phyloP scores from a whole-genome alignment of 2,113 vertebrate genomes.

The Tiliqua scincoides region DNA sequence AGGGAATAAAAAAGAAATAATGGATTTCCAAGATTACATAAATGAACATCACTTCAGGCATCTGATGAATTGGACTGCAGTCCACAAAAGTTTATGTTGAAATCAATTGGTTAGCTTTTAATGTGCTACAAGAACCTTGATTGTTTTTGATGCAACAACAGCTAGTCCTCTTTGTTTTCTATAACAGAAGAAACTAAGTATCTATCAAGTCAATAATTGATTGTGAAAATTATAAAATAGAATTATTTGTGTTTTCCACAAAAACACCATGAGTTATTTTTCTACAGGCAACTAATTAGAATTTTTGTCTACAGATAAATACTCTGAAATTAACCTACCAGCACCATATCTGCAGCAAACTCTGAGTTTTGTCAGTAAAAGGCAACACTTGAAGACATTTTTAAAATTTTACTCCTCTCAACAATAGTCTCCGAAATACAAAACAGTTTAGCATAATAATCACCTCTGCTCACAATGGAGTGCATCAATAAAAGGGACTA shows the following conservation, averaged over 20 bases:
- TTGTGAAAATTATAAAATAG: neutral
- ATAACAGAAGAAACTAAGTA: neutral
- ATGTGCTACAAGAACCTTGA: too few relatives aligned
- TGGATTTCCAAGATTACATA: neutral
- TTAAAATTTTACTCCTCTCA: too few relatives aligned
- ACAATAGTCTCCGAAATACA: too few relatives aligned
- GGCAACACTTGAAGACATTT: neutral
- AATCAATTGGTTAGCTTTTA: too few relatives aligned
- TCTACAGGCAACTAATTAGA: neutral
- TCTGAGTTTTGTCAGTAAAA: neutral
- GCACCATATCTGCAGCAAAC: neutral
- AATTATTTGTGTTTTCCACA: too few relatives aligned
- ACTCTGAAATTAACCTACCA: accelerated
- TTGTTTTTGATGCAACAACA: too few relatives aligned
- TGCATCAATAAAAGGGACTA: too few relatives aligned
- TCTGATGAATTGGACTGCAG: too few relatives aligned
- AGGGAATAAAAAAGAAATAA: neutral
- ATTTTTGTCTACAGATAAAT: neutral
- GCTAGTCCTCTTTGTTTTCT: too few relatives aligned
- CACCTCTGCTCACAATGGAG: too few relatives aligned
- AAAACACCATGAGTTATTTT: neutral
- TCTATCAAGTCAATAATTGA: neutral
- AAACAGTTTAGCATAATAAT: too few relatives aligned
- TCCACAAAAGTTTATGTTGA: too few relatives aligned
- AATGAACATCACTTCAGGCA: neutral